A percentile compares a stretch with the other conserved stretches of the same genome.
Evolutionary conservation across 2,797 vertebrate genomes (phyloP).

Genomic region (Eulemur rubriventer): DNA sequence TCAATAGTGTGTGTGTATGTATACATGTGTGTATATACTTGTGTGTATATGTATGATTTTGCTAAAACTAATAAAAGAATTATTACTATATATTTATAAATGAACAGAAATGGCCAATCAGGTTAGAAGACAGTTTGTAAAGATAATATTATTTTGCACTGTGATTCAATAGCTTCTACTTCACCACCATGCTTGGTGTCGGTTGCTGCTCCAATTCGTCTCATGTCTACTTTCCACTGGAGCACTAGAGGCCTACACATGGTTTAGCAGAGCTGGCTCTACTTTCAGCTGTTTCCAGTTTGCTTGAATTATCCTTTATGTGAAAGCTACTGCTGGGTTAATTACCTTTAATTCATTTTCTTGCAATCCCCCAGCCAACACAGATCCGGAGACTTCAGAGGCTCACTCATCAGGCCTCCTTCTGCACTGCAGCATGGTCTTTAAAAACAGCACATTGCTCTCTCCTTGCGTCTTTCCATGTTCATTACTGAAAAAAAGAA

Average conservation of each 20-base stretch:
- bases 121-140: not conserved
- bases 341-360: conserved; percentile 63
- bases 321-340: conserved; percentile 54
- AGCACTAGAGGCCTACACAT: not conserved
- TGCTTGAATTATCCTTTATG: conserved; percentile 52
- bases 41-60: not conserved
- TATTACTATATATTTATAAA: not conserved
- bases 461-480: not conserved
- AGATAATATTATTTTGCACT: not conserved
- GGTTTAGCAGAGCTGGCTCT: not conserved
- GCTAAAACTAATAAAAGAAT: not conserved
- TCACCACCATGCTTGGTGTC: rapidly evolving
- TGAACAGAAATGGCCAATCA: not conserved
- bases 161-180: not conserved
- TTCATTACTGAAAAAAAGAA: not conserved
- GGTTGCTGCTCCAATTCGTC: not conserved
- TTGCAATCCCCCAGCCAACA: conserved; percentile 14
- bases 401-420: not conserved
- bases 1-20: not conserved
- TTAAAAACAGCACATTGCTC: not conserved
- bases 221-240: not conserved
- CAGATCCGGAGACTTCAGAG: not conserved
- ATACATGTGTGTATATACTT: rapidly evolving
- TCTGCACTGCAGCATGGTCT: not conserved
- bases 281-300: conserved; percentile 46